Conservation (phyloP, 2,888 invertebrate genomes). For the Lycophotia porphyrea region DNA sequence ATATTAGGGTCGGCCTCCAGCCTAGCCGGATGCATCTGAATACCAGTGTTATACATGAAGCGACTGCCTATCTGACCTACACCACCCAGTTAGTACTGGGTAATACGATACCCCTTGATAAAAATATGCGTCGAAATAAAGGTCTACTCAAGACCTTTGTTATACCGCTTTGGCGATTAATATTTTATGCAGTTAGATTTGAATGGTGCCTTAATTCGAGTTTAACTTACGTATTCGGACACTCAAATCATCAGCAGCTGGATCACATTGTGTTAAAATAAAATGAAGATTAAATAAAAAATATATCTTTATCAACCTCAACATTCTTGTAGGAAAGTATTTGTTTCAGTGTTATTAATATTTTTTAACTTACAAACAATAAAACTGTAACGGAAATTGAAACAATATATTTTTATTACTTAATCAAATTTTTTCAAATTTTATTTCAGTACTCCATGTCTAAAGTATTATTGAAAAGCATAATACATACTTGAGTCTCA, state of each 20-base stretch:
- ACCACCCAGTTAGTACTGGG: too few relatives aligned
- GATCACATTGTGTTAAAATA: constrained; percentile 73
- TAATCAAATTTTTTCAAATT: constrained; percentile 7
- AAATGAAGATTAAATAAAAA: constrained; percentile 66
- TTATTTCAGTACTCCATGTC: background rate
- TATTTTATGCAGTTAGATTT: background rate
- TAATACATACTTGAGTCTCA: background rate
- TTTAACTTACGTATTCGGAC: constrained; percentile 79
- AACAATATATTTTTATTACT: constrained; percentile 38
- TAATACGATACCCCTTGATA: too few relatives aligned
- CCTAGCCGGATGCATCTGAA: too few relatives aligned
- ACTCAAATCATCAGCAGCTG: constrained; percentile 69
- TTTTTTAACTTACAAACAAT: constrained; percentile 21
- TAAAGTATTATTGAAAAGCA: constrained; percentile 6
- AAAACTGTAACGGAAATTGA: constrained; percentile 51
- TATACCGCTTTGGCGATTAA: background rate
- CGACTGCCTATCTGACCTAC: too few relatives aligned
- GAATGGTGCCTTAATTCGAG: background rate
- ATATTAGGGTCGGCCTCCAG: too few relatives aligned
- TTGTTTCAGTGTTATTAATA: constrained; percentile 22
- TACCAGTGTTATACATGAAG: too few relatives aligned
- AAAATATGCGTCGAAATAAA: background rate
- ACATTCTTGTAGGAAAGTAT: constrained; percentile 60
- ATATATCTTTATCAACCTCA: constrained; percentile 58
- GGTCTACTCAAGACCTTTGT: background rate